Conservation (phyloP, 2,888 invertebrate genomes). For the Lucinisca nassula region DNA sequence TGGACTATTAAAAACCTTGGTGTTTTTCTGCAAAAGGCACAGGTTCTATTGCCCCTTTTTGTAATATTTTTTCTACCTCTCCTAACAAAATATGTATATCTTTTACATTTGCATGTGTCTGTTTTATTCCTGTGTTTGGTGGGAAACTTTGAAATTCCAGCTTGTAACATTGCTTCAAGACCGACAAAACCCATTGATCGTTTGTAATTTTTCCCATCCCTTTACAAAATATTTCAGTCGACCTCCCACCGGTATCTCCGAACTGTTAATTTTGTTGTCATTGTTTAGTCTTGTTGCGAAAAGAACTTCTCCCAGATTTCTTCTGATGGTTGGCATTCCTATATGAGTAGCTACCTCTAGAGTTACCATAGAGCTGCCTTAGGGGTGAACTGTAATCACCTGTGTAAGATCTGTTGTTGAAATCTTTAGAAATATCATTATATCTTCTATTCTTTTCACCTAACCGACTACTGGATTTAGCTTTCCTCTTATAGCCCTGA, state of each 20-base stretch:
- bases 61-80: conserved; percentile 22
- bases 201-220: conserved; percentile 25
- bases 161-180: conserved; percentile 4
- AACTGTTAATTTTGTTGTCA: background rate
- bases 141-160: conserved; percentile 3
- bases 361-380: background rate
- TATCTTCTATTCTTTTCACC: background rate
- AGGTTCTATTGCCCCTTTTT: conserved; percentile 31
- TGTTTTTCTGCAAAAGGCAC: conserved; percentile 12
- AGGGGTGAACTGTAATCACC: background rate
- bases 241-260: conserved; percentile 57
- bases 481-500: background rate
- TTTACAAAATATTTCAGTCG: conserved; percentile 14
- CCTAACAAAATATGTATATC: background rate
- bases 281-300: background rate
- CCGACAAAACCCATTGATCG: conserved; percentile 18
- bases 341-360: background rate
- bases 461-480: background rate
- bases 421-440: background rate
- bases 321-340: background rate
- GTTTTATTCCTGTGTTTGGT: background rate
- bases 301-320: background rate
- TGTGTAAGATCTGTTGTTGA: background rate
- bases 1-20: conserved; percentile 54
- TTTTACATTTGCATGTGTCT: conserved; percentile 2